These are phyloP conservation scores for Sphyrna mokarran DNA, from an alignment of 2,113 vertebrate species.

Conservation along the genomic window DNA sequence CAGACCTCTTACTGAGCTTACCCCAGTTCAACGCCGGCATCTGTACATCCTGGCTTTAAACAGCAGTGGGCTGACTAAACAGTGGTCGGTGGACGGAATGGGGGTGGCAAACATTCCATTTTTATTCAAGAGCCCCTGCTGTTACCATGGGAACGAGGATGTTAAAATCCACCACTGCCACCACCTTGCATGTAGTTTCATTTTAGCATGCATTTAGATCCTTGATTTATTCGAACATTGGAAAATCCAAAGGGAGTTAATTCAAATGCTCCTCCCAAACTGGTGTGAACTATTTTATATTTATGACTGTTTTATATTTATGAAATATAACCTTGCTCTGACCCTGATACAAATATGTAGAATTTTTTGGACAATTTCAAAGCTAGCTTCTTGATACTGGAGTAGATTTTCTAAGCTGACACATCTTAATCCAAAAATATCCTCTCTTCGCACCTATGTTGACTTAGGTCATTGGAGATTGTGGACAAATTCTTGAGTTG, in stretches of 20 bases:
- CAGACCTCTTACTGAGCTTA: too few relatives aligned
- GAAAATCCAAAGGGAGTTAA: conserved; percentile 27
- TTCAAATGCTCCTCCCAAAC: conserved; percentile 28
- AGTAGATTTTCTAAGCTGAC: neutral
- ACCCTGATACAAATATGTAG: conserved; percentile 37
- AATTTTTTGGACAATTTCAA: neutral
- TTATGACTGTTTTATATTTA: conserved; percentile 37
- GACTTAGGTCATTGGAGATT: neutral
- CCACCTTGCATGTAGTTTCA: neutral
- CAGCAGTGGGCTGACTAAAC: neutral
- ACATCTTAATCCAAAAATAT: neutral
- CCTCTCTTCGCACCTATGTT: neutral
- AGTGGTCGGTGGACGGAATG: neutral
- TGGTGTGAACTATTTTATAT: conserved; percentile 33
- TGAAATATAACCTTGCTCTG: conserved; percentile 34
- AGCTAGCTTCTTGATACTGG: conserved; percentile 4
- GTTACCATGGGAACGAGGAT: neutral
- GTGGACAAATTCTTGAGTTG: neutral
- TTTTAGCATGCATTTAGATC: neutral
- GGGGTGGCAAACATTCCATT: neutral
- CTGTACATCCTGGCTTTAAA: neutral
- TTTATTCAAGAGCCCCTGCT: neutral
- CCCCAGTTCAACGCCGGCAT: too few relatives aligned
- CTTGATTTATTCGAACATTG: conserved; percentile 27
- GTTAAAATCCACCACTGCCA: neutral